Conservation (phyloP, 2,888 invertebrate genomes). For the Cephus nigrinus region DNA sequence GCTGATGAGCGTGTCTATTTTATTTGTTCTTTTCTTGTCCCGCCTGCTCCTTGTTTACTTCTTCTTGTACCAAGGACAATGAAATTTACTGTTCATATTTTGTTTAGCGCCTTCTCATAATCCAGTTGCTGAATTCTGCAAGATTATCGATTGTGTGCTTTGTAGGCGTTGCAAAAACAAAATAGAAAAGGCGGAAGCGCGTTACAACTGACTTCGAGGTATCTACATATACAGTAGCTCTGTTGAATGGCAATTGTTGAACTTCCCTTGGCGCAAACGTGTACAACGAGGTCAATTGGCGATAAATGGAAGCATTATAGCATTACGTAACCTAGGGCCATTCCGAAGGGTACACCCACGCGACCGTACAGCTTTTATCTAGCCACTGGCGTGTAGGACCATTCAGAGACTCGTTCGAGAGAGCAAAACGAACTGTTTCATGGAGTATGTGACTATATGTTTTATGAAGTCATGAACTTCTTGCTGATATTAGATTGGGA, state of each 20-base stretch:
- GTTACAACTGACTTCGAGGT: conserved; percentile 30
- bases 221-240: conserved; percentile 33
- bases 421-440: background rate
- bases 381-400: conserved; percentile 2
- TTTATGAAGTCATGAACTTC: background rate
- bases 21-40: background rate
- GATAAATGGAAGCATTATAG: conserved; percentile 64
- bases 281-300: conserved; percentile 66
- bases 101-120: background rate
- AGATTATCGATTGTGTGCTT: background rate
- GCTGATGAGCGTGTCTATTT: background rate
- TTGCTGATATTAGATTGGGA: background rate
- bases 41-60: background rate
- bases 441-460: background rate
- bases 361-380: conserved; percentile 32
- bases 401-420: background rate
- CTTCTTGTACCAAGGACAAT: background rate
- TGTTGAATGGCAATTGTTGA: conserved; percentile 66
- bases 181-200: conserved; percentile 36
- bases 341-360: conserved; percentile 63
- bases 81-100: background rate
- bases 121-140: background rate
- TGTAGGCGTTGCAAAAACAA: background rate
- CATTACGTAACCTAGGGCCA: conserved; percentile 65
- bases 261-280: conserved; percentile 65